Evolutionary conservation across 2,888 invertebrate genomes (phyloP).

Genomic region (Syrista parreyssii): DNA sequence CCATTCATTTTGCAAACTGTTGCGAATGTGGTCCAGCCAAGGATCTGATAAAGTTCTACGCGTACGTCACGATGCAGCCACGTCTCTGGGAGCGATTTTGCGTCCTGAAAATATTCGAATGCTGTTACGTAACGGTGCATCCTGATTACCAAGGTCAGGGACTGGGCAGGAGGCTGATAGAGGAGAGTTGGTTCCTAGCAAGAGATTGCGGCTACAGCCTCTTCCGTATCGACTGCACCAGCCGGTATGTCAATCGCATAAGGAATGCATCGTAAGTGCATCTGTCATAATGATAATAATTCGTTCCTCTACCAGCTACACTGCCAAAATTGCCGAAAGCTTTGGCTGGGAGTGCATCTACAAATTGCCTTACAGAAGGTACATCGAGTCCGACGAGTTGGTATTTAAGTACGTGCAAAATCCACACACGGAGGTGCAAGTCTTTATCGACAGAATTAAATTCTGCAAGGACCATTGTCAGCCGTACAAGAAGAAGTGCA

Average conservation of each 20-base stretch:
- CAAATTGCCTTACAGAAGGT: conserved; percentile 42
- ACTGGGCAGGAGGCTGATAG: conserved; percentile 44
- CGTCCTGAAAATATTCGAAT: conserved; percentile 45
- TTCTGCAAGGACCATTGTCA: conserved; percentile 28
- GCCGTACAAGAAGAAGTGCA: conserved; percentile 19
- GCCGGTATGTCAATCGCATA: conserved; percentile 32
- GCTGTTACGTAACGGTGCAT: conserved; percentile 44
- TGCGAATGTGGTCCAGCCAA: conserved; percentile 27
- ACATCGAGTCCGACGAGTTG: conserved; percentile 31
- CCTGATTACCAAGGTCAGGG: conserved; percentile 39
- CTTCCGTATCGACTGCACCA: conserved; percentile 52
- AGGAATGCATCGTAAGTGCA: neutral
- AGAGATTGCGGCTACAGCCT: conserved; percentile 46
- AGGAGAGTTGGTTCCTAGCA: conserved; percentile 52
- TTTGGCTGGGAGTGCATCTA: conserved; percentile 47
- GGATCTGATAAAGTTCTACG: conserved; percentile 47
- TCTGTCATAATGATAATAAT: neutral
- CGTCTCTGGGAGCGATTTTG: conserved; percentile 42
- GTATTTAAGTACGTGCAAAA: conserved; percentile 46
- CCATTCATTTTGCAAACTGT: conserved; percentile 29
- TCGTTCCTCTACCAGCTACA: conserved; percentile 31
- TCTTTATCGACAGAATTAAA: conserved; percentile 35
- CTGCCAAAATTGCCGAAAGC: conserved; percentile 37
- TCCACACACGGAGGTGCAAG: conserved; percentile 44
- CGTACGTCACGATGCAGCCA: conserved; percentile 35